Base-by-base conservation (phyloP, 2,797 vertebrate species). In the Astyanax mexicanus region DNA sequence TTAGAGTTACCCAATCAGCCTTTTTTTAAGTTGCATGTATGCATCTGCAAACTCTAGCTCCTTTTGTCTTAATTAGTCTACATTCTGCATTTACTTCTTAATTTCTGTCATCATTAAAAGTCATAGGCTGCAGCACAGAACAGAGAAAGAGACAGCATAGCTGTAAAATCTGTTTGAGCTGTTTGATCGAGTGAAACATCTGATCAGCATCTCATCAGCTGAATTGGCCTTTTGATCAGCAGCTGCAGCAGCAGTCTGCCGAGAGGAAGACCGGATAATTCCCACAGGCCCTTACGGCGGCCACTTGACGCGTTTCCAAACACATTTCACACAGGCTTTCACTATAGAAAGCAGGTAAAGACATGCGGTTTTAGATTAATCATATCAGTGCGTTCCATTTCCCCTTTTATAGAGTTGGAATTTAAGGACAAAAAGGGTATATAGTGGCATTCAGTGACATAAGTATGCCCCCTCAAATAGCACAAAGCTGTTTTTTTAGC, bases 141-240 rank as follows among this genome's bases (percentile, higher is more conserved):
- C 23, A 66, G 60, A 45, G 19, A 69, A 71, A 21, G 40, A 8
- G 55, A 62, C 32, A 23, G n/a, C 51, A 51, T 60, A 80, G 73
- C 75, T 75, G 44, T 15, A 19, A 51, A 23, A 49, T 29, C 21
- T 17, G 52, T 67, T 74, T 68, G 73, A 51, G 23, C 27, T 17
- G 52, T 62, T 74, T 68, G 75, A 79, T 69, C 54, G 47, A 65
- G 65, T 68, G 51, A 81, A 80, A 62, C 58, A 70, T 79, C n/a
- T 74, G 80, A 79, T 82, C 69, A 62, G 70, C 40, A 44, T 54
- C 75, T 52, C 75, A 77, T 61, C 78, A 70, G 65, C 69, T 74
- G 61, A 74, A 65, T 35, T 69, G 55, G 44, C 66, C 42, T 66
- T 78, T 71, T 67, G 52, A 78, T 79, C 80, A 75, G 69, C 80